These are phyloP conservation scores for Halcyon senegalensis DNA, from an alignment of 2,113 vertebrate species.

Conservation along the genomic window DNA sequence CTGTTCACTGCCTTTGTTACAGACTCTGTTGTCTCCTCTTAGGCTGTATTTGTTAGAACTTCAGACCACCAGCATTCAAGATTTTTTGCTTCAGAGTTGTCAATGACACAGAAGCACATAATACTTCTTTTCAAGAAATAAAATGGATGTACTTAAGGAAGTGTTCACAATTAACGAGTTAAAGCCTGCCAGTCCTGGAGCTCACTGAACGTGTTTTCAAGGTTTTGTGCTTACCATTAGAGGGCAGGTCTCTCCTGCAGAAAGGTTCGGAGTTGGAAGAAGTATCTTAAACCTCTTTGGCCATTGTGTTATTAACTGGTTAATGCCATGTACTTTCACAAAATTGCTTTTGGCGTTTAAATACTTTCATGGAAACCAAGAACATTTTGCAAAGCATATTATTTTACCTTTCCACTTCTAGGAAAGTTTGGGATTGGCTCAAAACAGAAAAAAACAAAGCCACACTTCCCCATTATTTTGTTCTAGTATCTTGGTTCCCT, in stretches of 20 bases:
- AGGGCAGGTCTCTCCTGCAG: neutral
- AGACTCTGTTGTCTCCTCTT: neutral
- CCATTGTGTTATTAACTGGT: neutral
- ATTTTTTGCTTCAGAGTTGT: neutral
- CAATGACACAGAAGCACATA: neutral
- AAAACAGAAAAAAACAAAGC: neutral
- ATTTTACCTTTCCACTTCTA: neutral
- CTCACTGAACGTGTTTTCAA: neutral
- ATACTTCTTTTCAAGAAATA: neutral
- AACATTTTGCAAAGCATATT: neutral
- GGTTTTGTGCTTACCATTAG: slow-evolving; percentile 2
- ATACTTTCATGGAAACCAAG: neutral
- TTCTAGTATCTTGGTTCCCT: neutral
- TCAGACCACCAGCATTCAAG: neutral
- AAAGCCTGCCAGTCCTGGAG: neutral
- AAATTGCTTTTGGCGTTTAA: neutral
- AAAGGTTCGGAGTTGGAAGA: neutral
- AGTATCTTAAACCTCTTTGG: neutral
- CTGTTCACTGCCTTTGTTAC: neutral
- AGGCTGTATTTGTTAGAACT: neutral
- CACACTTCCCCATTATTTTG: neutral
- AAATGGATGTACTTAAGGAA: neutral
- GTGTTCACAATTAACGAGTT: neutral
- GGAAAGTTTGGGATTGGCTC: neutral
- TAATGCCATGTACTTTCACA: neutral